Base-by-base conservation (phyloP, 2,888 invertebrate genomes). In the Macrosoma leucophasiata region DNA sequence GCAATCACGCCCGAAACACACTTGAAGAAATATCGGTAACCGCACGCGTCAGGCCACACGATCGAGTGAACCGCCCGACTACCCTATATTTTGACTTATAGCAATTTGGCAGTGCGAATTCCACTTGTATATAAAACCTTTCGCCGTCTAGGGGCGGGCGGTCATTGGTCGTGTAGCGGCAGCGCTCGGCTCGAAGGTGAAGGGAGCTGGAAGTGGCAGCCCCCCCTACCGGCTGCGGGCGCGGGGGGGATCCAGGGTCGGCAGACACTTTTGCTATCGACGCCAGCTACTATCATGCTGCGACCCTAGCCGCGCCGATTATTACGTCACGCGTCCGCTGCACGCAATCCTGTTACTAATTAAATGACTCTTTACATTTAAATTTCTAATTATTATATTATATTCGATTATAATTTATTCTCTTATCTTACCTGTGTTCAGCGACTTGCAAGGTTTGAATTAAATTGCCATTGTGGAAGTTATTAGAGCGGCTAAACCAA, bases 111-210 rank as follows among this genome's bases (percentile, higher is more conserved):
- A 73, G 76, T 81, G 84, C 85, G 73, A 86, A 85, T 82, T 84
- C 84, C 73, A 84, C 84, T 84, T 78, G 84, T 87, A 86, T 87
- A 87, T 87, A 87, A 87, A 87, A 87, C 87, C 87, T 87, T 87
- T 86, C 84, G 85, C 86, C 84, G 79, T 81, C 69, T 75, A 67
- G 70, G 69, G 65, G 73, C 74, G 71, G 63, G 61, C 75, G 73
- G 70, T 69, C 70, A 84, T 84, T 84, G 84, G 85, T 73, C 56
- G 76, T 51, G 46, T 50, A 52, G 54, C 58, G 43, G 52, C 58
- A 7, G 44, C 41, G 39, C 33, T 19, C 38, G 33, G 43, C 48
- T 39, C 48, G 50, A 55, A 55, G 66, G 69, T 67, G 71, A 64
- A 63, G 68, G 69, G 58, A 73, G 72, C 74, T 77, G 81, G 78